Conservation (phyloP, 2,113 vertebrate genomes). For the Anguilla japonica region DNA sequence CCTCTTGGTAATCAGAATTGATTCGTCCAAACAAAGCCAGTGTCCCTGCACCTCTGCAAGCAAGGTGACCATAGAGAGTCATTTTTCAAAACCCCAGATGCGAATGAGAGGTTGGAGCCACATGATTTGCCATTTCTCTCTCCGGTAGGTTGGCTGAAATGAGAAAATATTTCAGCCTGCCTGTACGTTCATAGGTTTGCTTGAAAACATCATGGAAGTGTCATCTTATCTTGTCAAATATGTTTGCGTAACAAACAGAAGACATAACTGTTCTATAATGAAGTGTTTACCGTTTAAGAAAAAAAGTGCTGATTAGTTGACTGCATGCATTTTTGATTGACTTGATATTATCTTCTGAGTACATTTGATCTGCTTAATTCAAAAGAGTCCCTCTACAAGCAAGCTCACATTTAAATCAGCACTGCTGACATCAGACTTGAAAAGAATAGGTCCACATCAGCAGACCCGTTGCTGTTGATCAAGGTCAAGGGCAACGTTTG, state of each 20-base stretch:
- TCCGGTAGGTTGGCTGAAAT: slow-evolving; percentile 39
- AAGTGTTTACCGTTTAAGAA: background rate
- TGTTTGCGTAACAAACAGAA: slow-evolving; percentile 16
- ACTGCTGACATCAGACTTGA: slow-evolving; percentile 18
- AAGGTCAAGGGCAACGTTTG: slow-evolving; percentile 49
- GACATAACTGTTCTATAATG: background rate
- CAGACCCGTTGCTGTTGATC: slow-evolving; percentile 44
- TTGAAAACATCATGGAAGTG: slow-evolving; percentile 26
- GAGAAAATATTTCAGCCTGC: no score
- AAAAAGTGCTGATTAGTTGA: background rate
- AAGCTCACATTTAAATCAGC: slow-evolving; percentile 24
- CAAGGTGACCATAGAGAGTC: slow-evolving; percentile 57
- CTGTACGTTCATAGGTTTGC: slow-evolving; percentile 7
- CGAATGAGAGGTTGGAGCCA: slow-evolving; percentile 51
- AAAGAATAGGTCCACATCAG: slow-evolving; percentile 36
- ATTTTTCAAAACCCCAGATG: slow-evolving; percentile 47
- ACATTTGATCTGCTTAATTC: slow-evolving; percentile 39
- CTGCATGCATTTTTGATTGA: background rate
- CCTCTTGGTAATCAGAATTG: slow-evolving; percentile 42
- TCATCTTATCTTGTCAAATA: slow-evolving; percentile 36
- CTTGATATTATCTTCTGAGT: slow-evolving; percentile 13
- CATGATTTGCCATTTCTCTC: slow-evolving; percentile 40
- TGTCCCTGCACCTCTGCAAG: slow-evolving; percentile 38
- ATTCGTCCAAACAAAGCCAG: slow-evolving; percentile 50
- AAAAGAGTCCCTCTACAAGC: slow-evolving; percentile 22